Evolutionary conservation across 2,888 invertebrate genomes (phyloP).

Genomic region (Eupithecia inturbata): DNA sequence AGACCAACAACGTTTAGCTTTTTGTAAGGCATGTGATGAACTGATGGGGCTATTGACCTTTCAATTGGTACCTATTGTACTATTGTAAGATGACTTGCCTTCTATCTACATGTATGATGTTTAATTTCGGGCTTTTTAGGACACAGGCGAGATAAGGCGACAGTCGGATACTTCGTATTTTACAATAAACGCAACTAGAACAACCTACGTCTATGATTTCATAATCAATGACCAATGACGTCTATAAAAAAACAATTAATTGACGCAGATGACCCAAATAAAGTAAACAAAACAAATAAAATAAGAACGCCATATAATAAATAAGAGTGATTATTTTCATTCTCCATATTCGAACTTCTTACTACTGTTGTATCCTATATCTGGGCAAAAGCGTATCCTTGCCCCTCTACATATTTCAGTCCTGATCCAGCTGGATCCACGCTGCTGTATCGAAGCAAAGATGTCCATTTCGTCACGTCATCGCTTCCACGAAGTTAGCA

Average conservation of each 20-base stretch:
- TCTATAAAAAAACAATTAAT: conserved; percentile 22
- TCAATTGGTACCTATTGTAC: not conserved
- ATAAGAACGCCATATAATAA: not conserved
- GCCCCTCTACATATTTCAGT: not conserved
- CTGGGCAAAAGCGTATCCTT: not conserved
- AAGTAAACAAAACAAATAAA: not conserved
- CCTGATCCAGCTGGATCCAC: not conserved
- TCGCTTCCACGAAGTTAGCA: not conserved
- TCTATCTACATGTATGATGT: no score
- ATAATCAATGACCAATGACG: not conserved
- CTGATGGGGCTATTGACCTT: not conserved
- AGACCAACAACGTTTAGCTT: not conserved
- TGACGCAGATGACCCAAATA: conserved; percentile 23
- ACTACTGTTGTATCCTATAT: not conserved
- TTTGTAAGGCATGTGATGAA: not conserved
- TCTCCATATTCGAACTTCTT: not conserved
- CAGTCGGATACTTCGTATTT: not conserved
- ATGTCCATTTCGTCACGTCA: not conserved
- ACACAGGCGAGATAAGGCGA: not conserved
- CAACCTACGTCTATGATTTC: not conserved
- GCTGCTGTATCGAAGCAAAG: not conserved
- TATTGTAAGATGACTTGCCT: not conserved
- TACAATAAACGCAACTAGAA: not conserved
- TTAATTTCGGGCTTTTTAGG: not conserved
- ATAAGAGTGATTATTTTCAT: no score